Base-by-base conservation (phyloP, 2,888 invertebrate genomes). In the Chouioia cunea region DNA sequence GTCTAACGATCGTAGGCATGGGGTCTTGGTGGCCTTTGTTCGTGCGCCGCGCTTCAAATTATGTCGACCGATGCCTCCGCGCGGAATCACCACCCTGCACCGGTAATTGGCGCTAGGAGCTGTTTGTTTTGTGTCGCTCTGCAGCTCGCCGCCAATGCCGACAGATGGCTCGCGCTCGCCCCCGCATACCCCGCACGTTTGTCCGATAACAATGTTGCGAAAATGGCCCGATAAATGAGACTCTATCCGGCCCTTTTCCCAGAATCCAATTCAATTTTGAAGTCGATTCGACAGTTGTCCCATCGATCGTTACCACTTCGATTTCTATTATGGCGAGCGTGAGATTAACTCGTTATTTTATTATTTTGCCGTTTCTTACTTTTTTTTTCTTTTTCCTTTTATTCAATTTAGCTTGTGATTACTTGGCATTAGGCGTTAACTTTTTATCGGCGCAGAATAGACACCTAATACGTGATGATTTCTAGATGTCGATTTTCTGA, bases 91-190 rank as follows among this genome's bases (percentile, higher is more conserved):
- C 76, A 74, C 74, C 62, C 54, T 18, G 70, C 58, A n/a, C 71
- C 56, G 71, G 76, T 82, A 83, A 83, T 83, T 82, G 81, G 81
- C 80, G 43, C 16, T 48, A 50, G 67, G n/a, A 80, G 82, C 79
- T 82, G 83, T 82, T 83, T 83, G 83, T 82, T 83, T 81, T 82
- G 81, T 81, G 79, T 81, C 81, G 77, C 79, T n/a, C 76, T 75
- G 74, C 78, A 76, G 76, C 74, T n/a, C 62, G n/a, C 44, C 20
- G 43, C n/a, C 18, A 73, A 75, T 75, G 78, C 77, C 79, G 78
- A 79, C 81, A 80, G 81, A 81, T 81, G 80, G 79, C 73, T 73
- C 66, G 59, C 67, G 69, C 70, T 52, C 62, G 36, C 64, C 27
- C 64, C 76, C 74, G 71, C 65, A 65, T n/a, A n/a, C n/a, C n/a